Evolutionary conservation across 2,113 vertebrate species (phyloP), one percentile per base, ranked within the genome.

Genomic region (Vireo altiloquus): DNA sequence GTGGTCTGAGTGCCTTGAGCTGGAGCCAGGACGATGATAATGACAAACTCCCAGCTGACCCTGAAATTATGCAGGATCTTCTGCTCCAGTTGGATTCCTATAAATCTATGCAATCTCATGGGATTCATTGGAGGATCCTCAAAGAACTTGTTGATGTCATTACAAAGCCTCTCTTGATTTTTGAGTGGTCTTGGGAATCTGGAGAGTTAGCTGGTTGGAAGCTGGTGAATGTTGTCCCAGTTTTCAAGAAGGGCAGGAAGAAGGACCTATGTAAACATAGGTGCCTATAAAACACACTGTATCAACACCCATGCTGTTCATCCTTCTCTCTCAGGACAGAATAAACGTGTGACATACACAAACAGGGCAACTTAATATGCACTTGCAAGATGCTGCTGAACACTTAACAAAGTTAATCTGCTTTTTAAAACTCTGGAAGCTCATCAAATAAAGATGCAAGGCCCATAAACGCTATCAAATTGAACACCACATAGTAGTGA

Each of bases 391-490:
- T 47, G 10, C 18, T 63, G 14, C 11, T 50, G 39, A 65, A 21
- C 16, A 8, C 18, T n/a, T 30, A 82, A 64, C 6, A 44, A 75
- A 88, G 16, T 57, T 25, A 42, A 74, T 35, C 35, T 77, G 17
- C 7, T 61, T 88, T 46, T 46, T n/a, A 9, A 22, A 47, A 15
- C 3, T 69, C 61, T 80, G 57, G 54, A 80, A 80, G 30, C 5
- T 88, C 35, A 59, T 80, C 31, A 80, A 49, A 88, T 65, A 57
- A 89, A 93, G 82, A 76, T 80, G 5, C 10, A 60, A 30, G 61
- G 20, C 28, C 24, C 50, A 82, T 86, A 90, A 93, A 90, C 66
- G 69, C 44, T 76, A 37, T 21, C 63, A 72, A 82, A 86, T 61
- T 72, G 25, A 54, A 69, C 20, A 50, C 37, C 37, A 61, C 11